Conservation (phyloP, 1,140 invertebrate genomes). For the Propsilocerus akamusi region DNA sequence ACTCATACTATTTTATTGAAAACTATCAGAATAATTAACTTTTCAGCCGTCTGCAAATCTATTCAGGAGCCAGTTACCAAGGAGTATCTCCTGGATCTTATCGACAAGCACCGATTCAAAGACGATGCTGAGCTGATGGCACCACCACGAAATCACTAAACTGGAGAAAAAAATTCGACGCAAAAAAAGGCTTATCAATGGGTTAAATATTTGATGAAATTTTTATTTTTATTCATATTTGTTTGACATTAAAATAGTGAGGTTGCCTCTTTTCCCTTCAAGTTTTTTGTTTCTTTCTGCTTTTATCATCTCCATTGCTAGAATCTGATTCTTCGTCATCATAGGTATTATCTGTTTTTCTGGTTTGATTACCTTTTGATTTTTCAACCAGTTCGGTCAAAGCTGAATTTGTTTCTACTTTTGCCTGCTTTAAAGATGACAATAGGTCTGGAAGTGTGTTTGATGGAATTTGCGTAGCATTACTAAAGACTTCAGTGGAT, state of each 20-base stretch:
- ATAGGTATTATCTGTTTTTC: not conserved
- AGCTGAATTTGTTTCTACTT: not conserved
- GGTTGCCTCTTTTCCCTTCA: not conserved
- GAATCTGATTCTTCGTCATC: not conserved
- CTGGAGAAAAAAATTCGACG: too few relatives aligned
- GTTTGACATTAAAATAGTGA: not conserved
- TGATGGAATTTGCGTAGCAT: not conserved
- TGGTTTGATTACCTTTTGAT: not conserved
- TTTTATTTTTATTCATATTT: not conserved
- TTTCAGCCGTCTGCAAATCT: slow-evolving; percentile 45
- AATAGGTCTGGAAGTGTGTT: not conserved
- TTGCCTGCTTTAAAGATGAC: not conserved
- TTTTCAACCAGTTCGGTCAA: not conserved
- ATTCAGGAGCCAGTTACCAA: slow-evolving; percentile 66
- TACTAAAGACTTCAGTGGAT: too few relatives aligned
- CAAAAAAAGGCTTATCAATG: too few relatives aligned
- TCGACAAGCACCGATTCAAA: slow-evolving; percentile 38
- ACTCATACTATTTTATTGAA: slow-evolving; percentile 7
- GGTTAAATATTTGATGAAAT: slow-evolving; percentile 1
- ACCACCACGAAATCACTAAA: too few relatives aligned
- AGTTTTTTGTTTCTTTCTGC: not conserved
- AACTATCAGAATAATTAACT: slow-evolving; percentile 2
- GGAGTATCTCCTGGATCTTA: slow-evolving; percentile 54
- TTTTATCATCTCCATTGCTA: not conserved
- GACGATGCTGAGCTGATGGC: slow-evolving; percentile 32